Evolutionary conservation across 2,797 vertebrate genomes (phyloP), one percentile per base, ranked within the genome.

Genomic region (Periparus ater): DNA sequence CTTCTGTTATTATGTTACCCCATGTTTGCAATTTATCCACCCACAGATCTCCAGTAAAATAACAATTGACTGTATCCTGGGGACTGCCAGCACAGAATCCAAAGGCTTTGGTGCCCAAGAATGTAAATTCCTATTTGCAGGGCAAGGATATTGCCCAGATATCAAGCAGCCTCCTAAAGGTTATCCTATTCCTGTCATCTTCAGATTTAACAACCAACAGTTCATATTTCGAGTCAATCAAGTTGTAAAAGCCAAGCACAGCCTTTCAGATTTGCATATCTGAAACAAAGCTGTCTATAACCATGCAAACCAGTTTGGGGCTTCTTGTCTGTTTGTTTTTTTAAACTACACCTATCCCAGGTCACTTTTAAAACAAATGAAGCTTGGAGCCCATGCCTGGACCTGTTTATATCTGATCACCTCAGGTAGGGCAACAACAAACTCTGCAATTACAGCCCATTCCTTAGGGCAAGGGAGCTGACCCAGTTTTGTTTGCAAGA

Each of bases 21-120:
- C 38, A 42, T 20, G 10, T 85, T 73, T 74, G 74, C 75, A 85
- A 68, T 89, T 89, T 82, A 94, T 60, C 84, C 78, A 77, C 86
- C 81, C 72, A 51, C 88, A 87, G 50, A 47, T 63, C 61, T 38
- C 19, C 78, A 93, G 71, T 74, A 89, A 95, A 90, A 85, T 21
- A 88, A 83, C 58, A 91, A 61, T 0, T 63, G 21, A 42, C 36
- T 67, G 57, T 34, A 68, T 63, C 74, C 51, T 85, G 34, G 50
- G 68, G 68, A 51, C 53, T 83, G 78, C 20, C 57, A 91, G 74
- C 47, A 58, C 16, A 86, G 11, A 68, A 25, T 47, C 22, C 50
- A 77, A 80, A 91, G 26, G 30, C 45, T 84, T 72, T 57, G 38
- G 30, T 44, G 26, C 45, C 60, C 74, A 61, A 82, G 42, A 85